Base-by-base conservation (phyloP, 2,113 vertebrate species). In the Petroica traversi region DNA sequence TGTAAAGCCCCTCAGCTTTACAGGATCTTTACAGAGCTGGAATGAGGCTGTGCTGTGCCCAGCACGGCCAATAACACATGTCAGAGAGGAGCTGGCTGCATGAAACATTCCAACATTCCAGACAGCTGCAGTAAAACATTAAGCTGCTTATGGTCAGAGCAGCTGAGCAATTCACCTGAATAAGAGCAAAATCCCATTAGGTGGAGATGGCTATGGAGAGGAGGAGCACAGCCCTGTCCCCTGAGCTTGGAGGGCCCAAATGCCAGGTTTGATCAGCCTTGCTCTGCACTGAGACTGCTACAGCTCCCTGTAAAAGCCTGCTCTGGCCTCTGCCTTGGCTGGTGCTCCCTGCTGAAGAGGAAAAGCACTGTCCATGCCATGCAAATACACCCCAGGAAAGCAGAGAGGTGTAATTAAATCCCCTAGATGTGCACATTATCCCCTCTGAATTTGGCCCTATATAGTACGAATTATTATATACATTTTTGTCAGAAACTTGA, bases 171-270 rank as follows among this genome's bases (percentile, higher is more conserved):
- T 79, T 89, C 89, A 91, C 91, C 89, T 66, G 84, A 87, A 38
- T 72, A 82, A 85, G 91, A 85, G 58, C 69, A 89, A 87, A 95
- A 95, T 89, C 80, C 95, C 87, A 82, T 97, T 91, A 91, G 52
- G 26, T 62, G 66, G 84, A 82, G 80, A 63, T 33, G 45, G 48
- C 43, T 75, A 14, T 64, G 94, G 76, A 64, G 36, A 83, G 75
- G 80, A 61, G 33, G 87, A 87, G 83, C 76, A 67, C 3, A 15
- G 72, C 51, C 72, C 14, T 8, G 67, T 88, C 40, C 77, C 84
- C 64, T 25, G 82, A 55, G 91, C 69, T 87, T 14, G 63, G 43
- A 91, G 61, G 62, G 45, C 54, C 83, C 9, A 64, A 72, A 52
- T 33, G 57, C 77, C 71, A 33, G 28, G 34, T 95, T 75, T 85